Percentiles rank a stretch among this genome's conserved stretches.
Conservation (phyloP, 2,113 vertebrate genomes). For the Protomyctophum bolini region DNA sequence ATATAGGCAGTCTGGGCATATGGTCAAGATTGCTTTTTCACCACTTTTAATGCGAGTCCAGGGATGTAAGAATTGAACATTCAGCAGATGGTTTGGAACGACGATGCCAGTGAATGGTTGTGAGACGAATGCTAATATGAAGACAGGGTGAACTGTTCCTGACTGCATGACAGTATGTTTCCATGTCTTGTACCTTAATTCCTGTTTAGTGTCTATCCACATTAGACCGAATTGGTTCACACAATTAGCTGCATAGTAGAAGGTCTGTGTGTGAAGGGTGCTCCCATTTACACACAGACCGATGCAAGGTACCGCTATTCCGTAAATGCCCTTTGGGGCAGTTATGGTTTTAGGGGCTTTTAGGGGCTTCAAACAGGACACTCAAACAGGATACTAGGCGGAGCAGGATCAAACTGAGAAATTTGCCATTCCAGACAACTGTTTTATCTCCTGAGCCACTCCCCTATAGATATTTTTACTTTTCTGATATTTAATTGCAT, state of each 20-base stretch:
- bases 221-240: neutral
- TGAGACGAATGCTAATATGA: slow-evolving; percentile 51
- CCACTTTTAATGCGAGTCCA: slow-evolving; percentile 39
- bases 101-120: slow-evolving; percentile 30
- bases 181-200: slow-evolving; percentile 1
- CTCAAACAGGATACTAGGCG: too few relatives aligned
- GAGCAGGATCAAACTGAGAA: too few relatives aligned
- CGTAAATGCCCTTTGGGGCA: too few relatives aligned
- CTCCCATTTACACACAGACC: too few relatives aligned
- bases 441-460: too few relatives aligned
- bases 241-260: neutral
- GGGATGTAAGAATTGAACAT: slow-evolving; percentile 46
- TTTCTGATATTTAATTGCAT: neutral
- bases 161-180: neutral
- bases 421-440: too few relatives aligned
- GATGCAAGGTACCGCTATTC: too few relatives aligned
- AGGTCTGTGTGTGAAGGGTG: too few relatives aligned
- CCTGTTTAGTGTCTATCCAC: neutral
- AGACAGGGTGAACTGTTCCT: slow-evolving; percentile 38
- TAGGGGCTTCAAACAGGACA: too few relatives aligned
- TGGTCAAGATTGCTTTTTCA: neutral
- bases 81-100: slow-evolving; percentile 66
- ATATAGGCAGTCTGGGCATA: slow-evolving; percentile 7
- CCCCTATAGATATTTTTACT: neutral
- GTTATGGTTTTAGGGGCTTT: too few relatives aligned